These are phyloP conservation scores for Liparis tanakae DNA, from an alignment of 2,797 vertebrate species.

Conservation along the genomic window DNA sequence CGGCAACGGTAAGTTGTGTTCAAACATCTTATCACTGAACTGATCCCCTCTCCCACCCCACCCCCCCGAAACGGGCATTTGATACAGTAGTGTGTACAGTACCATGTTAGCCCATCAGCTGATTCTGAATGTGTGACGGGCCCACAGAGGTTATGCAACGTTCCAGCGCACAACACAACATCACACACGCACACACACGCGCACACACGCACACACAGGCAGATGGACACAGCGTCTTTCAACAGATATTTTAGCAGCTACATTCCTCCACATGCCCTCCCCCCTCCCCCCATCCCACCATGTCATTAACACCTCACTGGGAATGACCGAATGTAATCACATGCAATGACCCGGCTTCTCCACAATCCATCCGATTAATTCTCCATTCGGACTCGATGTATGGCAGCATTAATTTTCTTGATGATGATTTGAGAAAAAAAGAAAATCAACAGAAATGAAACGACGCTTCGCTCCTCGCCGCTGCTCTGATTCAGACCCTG, in stretches of 20 bases:
- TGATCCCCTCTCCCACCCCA: constrained; percentile 60
- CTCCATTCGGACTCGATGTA: constrained; percentile 53
- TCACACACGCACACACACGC: constrained; percentile 27
- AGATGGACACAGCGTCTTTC: constrained; percentile 37
- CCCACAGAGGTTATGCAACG: constrained; percentile 22
- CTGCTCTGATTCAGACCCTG: constrained; percentile 61
- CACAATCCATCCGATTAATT: constrained; percentile 70
- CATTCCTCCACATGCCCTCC: constrained; percentile 46
- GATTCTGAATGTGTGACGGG: constrained; percentile 11
- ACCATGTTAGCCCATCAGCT: constrained; percentile 22
- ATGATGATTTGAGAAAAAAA: constrained; percentile 32
- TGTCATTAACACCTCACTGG: constrained; percentile 80
- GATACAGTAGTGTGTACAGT: constrained; percentile 40
- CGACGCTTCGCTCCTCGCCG: constrained; percentile 62
- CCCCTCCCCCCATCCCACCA: constrained; percentile 37
- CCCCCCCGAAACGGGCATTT: constrained; percentile 65
- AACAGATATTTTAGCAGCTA: constrained; percentile 47
- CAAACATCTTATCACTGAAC: constrained; percentile 80
- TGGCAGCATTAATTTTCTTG: constrained; percentile 43
- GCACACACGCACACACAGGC: constrained; percentile 9
- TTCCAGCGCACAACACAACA: constrained; percentile 27
- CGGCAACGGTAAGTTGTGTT: constrained; percentile 86
- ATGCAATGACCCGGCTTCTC: constrained; percentile 73
- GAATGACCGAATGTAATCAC: constrained; percentile 80
- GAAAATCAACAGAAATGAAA: constrained; percentile 57